Base-by-base conservation (phyloP, 2,797 vertebrate species). In the Sebastes ruberrimus region DNA sequence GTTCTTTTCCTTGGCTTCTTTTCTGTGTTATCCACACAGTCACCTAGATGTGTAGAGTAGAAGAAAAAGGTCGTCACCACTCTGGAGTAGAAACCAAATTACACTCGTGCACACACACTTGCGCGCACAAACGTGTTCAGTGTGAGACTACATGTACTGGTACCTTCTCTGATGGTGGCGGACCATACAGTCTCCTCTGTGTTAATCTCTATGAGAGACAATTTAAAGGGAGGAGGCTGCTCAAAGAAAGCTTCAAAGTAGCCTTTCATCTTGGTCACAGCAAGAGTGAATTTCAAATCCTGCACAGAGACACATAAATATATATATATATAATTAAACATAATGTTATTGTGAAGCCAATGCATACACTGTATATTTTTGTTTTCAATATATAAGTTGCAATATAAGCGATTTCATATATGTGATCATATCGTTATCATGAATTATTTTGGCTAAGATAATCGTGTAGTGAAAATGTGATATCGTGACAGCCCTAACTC, bases 231-330 rank as follows among this genome's bases (percentile, higher is more conserved):
- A 10, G 96, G 94, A 0, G 93, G 93, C 71, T 97, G 96, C 88
- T 97, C 97, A 80, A 97, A 93, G 83, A 96, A 97, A 7, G 96
- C 97, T 81, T 97, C 97, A 63, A 97, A 97, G 88, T 97, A 98
- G 68, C 95, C 96, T 86, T 97, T 97, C 72, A 97, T 92, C 81
- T 96, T 96, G 38, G 97, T 83, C 1, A 96, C 96, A 0, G 92
- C 95, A 2, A 96, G 94, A 1, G 95, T 94, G 93, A 98, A 98
- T 61, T 96, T 92, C 83, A 97, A 94, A 80, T 96, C 96, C 97
- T 98, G 87, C 57, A 87, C 9, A 72, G 72, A 85, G n/a, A 87
- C 6, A 77, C 6, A 59, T 4, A 83, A 42, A 84, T 0, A 78
- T 13, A 38, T 4, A 83, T 46, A 84, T 0, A 78, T 16, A 38